Evolutionary conservation across 2,888 invertebrate genomes (phyloP).

Genomic region (Nephrotoma appendiculata): DNA sequence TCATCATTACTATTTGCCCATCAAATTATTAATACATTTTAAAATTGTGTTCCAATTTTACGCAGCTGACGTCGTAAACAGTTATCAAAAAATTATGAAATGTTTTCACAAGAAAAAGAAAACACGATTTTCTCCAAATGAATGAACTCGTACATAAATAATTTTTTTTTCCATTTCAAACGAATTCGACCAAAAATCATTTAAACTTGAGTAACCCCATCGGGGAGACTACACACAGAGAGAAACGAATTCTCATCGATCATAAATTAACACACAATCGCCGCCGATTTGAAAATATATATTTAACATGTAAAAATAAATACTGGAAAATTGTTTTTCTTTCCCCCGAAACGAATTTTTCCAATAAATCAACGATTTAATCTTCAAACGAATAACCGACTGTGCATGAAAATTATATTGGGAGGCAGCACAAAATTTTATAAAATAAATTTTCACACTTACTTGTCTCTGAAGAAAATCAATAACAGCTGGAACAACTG

Average conservation of each 20-base stretch:
- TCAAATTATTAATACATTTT: background rate
- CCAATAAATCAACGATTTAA: background rate
- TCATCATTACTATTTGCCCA: background rate
- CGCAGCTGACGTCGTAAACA: background rate
- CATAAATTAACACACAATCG: background rate
- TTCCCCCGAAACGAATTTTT: background rate
- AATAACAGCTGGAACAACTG: slow-evolving; percentile 13
- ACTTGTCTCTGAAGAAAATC: slow-evolving; percentile 19
- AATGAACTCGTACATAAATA: background rate
- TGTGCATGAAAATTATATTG: background rate
- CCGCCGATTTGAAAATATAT: background rate
- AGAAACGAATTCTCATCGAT: background rate
- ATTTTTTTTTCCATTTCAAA: background rate
- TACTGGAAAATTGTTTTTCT: background rate
- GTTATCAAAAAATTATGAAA: background rate
- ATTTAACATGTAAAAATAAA: background rate
- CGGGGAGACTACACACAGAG: background rate
- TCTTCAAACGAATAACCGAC: background rate
- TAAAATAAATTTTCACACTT: slow-evolving; percentile 8
- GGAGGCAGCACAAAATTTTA: background rate
- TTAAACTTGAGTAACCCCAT: background rate
- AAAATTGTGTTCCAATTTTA: background rate
- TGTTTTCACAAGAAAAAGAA: background rate
- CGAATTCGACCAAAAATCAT: background rate
- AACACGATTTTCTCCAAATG: background rate